Evolutionary conservation across 2,113 vertebrate species (phyloP).

Genomic region (Clarias macrocephalus): DNA sequence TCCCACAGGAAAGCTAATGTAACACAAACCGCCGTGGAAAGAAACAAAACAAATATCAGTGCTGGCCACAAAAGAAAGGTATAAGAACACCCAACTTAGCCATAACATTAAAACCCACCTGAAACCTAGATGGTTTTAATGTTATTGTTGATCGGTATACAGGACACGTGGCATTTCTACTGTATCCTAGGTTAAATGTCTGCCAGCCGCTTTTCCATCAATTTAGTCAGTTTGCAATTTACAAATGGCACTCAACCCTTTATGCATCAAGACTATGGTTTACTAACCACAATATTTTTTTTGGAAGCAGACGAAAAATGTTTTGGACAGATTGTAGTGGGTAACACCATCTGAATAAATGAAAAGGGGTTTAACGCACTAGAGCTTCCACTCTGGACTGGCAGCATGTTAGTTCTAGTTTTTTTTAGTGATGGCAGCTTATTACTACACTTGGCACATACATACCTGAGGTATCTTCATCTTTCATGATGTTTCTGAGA

Average conservation of each 20-base stretch:
- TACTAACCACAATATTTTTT: background rate
- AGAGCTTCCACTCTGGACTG: background rate
- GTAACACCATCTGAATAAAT: background rate
- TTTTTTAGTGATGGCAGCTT: background rate
- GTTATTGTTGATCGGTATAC: background rate
- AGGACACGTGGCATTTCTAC: background rate
- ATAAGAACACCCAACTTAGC: too few species aligned
- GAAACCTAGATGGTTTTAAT: too few species aligned
- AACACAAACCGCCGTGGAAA: too few species aligned
- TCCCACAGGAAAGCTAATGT: too few species aligned
- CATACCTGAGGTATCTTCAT: slow-evolving; percentile 52
- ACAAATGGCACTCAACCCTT: background rate
- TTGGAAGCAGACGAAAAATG: background rate
- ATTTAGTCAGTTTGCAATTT: background rate
- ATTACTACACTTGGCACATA: background rate
- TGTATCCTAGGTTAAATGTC: background rate
- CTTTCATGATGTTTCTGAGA: slow-evolving; percentile 67
- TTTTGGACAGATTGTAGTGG: background rate
- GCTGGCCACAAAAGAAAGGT: too few species aligned
- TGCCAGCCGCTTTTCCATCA: background rate
- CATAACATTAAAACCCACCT: too few species aligned
- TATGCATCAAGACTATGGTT: background rate
- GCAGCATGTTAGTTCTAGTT: background rate
- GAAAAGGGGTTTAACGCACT: background rate
- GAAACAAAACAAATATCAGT: too few species aligned